Evolutionary conservation across 2,797 vertebrate species (phyloP).

Genomic region (Tragopan temminckii): DNA sequence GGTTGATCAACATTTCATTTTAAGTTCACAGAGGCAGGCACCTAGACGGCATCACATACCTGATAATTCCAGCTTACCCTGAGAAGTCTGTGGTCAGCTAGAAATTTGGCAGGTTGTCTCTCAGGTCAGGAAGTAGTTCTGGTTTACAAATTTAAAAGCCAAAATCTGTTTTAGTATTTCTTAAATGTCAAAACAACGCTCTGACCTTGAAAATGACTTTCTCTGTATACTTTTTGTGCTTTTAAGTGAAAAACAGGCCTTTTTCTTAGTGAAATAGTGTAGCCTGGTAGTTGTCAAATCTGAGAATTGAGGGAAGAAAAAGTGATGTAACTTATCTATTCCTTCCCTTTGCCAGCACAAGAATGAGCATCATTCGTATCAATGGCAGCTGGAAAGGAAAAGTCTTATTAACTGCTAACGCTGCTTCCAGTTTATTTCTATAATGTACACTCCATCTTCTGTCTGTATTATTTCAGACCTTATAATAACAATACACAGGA

Average conservation of each 20-base stretch:
- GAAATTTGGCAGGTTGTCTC: slow-evolving; percentile 75
- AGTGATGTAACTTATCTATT: slow-evolving; percentile 10
- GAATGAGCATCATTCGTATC: slow-evolving; percentile 8
- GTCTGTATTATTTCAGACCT: neutral
- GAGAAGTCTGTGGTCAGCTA: slow-evolving; percentile 74
- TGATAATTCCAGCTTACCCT: slow-evolving; percentile 72
- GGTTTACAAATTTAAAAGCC: slow-evolving; percentile 78
- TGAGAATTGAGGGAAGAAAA: neutral
- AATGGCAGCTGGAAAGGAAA: slow-evolving; percentile 4
- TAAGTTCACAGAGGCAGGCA: slow-evolving; percentile 31
- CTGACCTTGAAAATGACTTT: slow-evolving; percentile 46
- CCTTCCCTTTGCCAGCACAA: slow-evolving; percentile 5
- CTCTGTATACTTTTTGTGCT: slow-evolving; percentile 28
- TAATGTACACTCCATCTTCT: neutral
- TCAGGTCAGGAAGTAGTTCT: slow-evolving; percentile 76
- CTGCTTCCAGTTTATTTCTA: slow-evolving; percentile 25
- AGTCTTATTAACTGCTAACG: slow-evolving; percentile 24
- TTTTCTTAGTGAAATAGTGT: slow-evolving; percentile 13
- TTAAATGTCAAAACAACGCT: slow-evolving; percentile 55
- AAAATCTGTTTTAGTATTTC: slow-evolving; percentile 74
- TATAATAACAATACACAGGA: neutral
- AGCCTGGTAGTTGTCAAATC: slow-evolving; percentile 33
- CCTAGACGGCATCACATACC: neutral
- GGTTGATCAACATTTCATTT: slow-evolving; percentile 69
- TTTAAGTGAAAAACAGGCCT: neutral